Evolutionary conservation across 2,888 invertebrate genomes (phyloP).

Genomic region (Nomada ruficornis): DNA sequence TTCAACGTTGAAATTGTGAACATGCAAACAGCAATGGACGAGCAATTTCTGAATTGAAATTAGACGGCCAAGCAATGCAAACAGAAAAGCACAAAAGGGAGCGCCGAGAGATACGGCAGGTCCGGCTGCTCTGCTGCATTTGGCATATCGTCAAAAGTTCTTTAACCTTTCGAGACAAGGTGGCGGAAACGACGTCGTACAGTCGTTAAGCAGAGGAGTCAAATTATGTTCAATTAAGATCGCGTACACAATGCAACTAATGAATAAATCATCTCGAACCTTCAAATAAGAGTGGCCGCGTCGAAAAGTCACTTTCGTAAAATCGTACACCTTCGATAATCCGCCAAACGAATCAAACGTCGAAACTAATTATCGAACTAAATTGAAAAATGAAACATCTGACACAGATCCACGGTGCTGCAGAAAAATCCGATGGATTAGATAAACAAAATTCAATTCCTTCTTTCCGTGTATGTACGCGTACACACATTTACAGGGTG

Average conservation of each 20-base stretch:
- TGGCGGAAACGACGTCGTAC: constrained; percentile 23
- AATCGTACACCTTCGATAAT: too few relatives aligned
- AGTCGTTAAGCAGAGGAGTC: neutral
- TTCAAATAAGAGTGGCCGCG: neutral
- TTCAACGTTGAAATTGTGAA: constrained; percentile 11
- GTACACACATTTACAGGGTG: too few relatives aligned
- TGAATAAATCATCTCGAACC: neutral
- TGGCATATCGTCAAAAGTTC: constrained; percentile 70
- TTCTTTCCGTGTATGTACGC: too few relatives aligned
- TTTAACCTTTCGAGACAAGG: constrained; percentile 65
- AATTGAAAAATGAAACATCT: neutral
- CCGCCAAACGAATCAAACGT: too few relatives aligned
- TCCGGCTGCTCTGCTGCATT: constrained; percentile 39
- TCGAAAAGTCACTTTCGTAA: too few relatives aligned
- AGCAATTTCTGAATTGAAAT: constrained; percentile 54
- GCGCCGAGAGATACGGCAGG: constrained; percentile 27
- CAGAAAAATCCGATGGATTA: neutral
- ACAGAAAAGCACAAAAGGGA: constrained; percentile 41
- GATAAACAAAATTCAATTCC: too few relatives aligned
- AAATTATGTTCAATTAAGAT: neutral
- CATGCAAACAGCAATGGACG: constrained; percentile 27
- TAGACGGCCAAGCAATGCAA: constrained; percentile 53
- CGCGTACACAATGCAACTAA: neutral
- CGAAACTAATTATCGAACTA: too few relatives aligned
- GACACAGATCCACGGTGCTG: neutral